Evolutionary conservation across 2,797 vertebrate genomes (phyloP), one percentile per base, ranked within the genome.

Genomic region (Sebastes minor): DNA sequence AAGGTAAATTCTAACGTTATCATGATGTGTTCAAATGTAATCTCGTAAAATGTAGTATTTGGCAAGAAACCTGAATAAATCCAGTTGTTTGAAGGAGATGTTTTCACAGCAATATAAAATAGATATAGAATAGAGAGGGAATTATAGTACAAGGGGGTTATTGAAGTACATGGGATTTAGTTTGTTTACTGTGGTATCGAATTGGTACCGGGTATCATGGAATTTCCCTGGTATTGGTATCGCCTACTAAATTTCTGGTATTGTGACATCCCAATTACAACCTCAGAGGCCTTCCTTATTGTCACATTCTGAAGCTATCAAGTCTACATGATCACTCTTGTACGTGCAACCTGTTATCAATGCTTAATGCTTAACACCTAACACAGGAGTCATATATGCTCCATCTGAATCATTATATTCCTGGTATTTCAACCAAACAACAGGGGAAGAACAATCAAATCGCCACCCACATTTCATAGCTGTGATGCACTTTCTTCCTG

Each of bases 271-370:
- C 46, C 18, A 20, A 72, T 82, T 32, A 35, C 33, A 35, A 35
- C 11, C 33, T 35, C 33, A 33, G 32, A 33, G 32, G 32, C 32
- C 32, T 33, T 0, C 3, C 16, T 74, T 74, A 74, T 62, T 69
- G 67, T 69, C 80, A 61, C 66, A 66, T 79, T 66, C 74, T 67
- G 57, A 65, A 77, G 62, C 87, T 88, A 88, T 85, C 88, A 85
- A 42, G 42, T 52, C 52, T n/a, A 52, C 20, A n/a, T 52, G 18
- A n/a, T 52, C 42, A 62, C 60, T 66, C 73, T 53, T 55, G 22
- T 20, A 25, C 10, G 8, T 61, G 28, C 38, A 52, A 66, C 63
- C 62, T 61, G 33, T 30, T 66, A 77, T 72, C 70, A 76, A 79
- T 86, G 25, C 73, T 81, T 74, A 78, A 86, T 80, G 62, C 16